Base-by-base conservation (phyloP, 2,888 invertebrate species). In the Netelia melanura region DNA sequence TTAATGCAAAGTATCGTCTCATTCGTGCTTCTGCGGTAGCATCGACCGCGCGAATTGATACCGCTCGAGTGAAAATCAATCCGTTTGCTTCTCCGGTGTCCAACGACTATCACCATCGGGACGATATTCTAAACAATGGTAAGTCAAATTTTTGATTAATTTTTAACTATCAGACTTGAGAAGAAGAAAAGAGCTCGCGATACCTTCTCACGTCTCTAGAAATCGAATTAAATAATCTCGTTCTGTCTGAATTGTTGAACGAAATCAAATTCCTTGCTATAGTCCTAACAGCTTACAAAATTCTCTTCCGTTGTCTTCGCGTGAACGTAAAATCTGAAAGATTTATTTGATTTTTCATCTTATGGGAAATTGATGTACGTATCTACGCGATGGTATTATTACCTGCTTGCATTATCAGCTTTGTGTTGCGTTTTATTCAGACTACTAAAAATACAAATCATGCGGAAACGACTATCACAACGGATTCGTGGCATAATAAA, bases 11-110 rank as follows among this genome's bases (percentile, higher is more conserved):
- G 68, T 56, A 61, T 43, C 43, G 48, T 67, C 76, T 76, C 85
- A 85, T 75, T 82, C 82, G 75, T 44, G 79, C 54, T 54, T 75
- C 71, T 76, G 67, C 78, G 71, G 79, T 82, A 76, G 79, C 82
- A 80, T 81, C 84, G 81, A 85, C 75, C 78, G 82, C 58, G 64
- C 64, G 38, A 79, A 79, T 71, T 54, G 23, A 78, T 61, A 78
- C 48, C 58, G 25, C 23, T 5, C 30, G 14, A 62, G 25, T 62
- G 61, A 21, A 62, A 30, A 62, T 30, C 5, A 48, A 48, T 48
- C 10, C 48, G 48, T 48, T 3, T 48, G 48, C 3, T 48, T 11
- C 14, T 14, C 11, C 14, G 11, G 14, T 14, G 11, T 14, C 14
- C 3, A 2, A 48, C 10, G 48, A 48, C 10, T 48, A 48, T 48